phyloP scores from a whole-genome alignment of 2,888 invertebrate species.

The Gymnoscelis rufifasciata region DNA sequence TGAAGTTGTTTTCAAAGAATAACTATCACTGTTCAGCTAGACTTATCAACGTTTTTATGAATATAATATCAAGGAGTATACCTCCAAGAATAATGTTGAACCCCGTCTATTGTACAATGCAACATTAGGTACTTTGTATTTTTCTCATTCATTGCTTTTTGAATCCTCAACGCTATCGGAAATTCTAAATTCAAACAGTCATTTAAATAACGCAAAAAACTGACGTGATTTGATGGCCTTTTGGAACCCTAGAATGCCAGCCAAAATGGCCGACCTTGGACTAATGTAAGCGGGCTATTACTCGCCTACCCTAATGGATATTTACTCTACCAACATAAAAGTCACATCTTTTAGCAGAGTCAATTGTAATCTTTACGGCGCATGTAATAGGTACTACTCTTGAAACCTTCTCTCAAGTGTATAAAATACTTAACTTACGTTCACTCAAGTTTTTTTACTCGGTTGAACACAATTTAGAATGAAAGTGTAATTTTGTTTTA shows the following conservation, averaged over 20 bases:
- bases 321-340: constrained; percentile 61
- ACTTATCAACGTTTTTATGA: too few relatives aligned
- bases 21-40: too few relatives aligned
- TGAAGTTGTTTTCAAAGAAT: too few relatives aligned
- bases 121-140: too few relatives aligned
- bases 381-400: neutral
- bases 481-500: constrained; percentile 4
- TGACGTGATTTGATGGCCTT: neutral
- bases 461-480: constrained; percentile 5
- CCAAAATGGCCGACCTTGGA: constrained; percentile 47
- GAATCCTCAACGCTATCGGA: too few relatives aligned
- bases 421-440: constrained; percentile 6
- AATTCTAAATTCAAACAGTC: too few relatives aligned
- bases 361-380: constrained; percentile 32
- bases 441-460: constrained; percentile 9
- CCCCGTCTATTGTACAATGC: too few relatives aligned
- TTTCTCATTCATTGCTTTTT: too few relatives aligned
- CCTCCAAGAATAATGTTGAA: too few relatives aligned
- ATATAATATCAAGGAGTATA: too few relatives aligned
- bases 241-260: constrained; percentile 33
- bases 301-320: constrained; percentile 63
- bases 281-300: constrained; percentile 60
- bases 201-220: too few relatives aligned
- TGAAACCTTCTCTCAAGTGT: constrained; percentile 7
- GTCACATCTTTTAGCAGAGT: constrained; percentile 51